Evolutionary conservation across 1,140 invertebrate species (phyloP), one percentile per base, ranked within the genome.

Genomic region (Drosophila repleta): DNA sequence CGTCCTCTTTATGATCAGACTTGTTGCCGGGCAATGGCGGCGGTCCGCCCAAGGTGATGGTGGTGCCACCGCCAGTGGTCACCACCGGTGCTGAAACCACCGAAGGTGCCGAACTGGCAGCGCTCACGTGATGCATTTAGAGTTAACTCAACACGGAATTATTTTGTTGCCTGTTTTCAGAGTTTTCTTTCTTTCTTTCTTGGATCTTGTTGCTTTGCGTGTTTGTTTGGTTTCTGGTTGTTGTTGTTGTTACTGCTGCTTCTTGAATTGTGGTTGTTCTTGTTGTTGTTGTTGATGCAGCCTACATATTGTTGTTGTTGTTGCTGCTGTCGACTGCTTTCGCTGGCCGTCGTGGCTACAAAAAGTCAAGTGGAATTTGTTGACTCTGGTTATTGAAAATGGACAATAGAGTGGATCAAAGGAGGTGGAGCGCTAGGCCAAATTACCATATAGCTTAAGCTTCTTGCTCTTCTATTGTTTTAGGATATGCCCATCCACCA

Each of bases 21-120:
- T 82, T 82, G 11, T 8, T 58, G 45, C 32, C 35, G 24, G 82
- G 92, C 52, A 95, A 94, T 64, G 94, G 21, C 93, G 95, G 93
- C 58, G 95, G 95, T 71, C 95, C 90, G 95, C 95, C 11, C 48
- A 88, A 79, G 29, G 76, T 83, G 55, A 88, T 88, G 93, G 93
- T 39, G 94, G 95, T 89, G 94, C 92, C 7, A 95, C 94, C 76
- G 96, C 95, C 95, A 96, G 83, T 88, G 76, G 83, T 88, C 69
- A 96, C 91, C 64, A 96, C 91, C 66, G 83, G 83, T 67, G 83
- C 67, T 65, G 68, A 62, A 15, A 88, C 84, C 62, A 89, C 84
- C 58, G 83, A 88, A 76, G 83, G 83, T 60, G 79, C 89, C 68
- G 84, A 78, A 64, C 78, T 82, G 51, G 90, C 84, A 75, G 90